Base-by-base conservation (phyloP, 2,888 invertebrate genomes). In the Trachelus iudaicus region DNA sequence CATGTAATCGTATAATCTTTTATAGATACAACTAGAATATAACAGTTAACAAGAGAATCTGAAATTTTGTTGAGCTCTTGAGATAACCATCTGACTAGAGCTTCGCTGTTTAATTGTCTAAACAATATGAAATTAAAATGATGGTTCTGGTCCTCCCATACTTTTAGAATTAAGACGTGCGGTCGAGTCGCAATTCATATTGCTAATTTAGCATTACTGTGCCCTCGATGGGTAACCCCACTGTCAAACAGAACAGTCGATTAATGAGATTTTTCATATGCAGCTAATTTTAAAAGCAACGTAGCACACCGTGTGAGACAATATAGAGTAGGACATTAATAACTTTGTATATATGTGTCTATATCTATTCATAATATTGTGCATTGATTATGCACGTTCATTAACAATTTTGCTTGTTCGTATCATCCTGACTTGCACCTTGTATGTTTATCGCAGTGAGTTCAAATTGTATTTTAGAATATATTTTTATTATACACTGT, bases 1-100 rank as follows among this genome's bases (percentile, higher is more conserved):
- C 33, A 84, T 84, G 77, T 84, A 82, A 79, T 56, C 40, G 6
- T 40, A 40, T 1, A 6, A 40, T 15, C 15, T 40, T 40, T 40
- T 15, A 15, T 40, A 40, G 15, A 4, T 15, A 15, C 4, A 15
- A 37, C 15, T 34, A 76, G 80, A 69, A 34, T n/a, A 76, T 81
- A 69, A 34, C 76, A 73, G 75, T 68, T 75, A 34, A 56, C 30
- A 31, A 23, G n/a, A 34, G 30, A 33, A 74, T 74, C 34, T 74
- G 37, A 71, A 6, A 40, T 40, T 15, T 40, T 40, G 40, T 6
- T 40, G 40, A 40, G 1, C 40, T 40, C 40, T 40, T 40, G 15
- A 15, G 6, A 40, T 40, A 6, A 40, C 4, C 40, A 15, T 15
- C 15, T 15, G 40, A 40, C 15, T 40, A 6, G 6, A 40, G 40